phyloP scores from a whole-genome alignment of 2,113 vertebrate species.

The Alosa alosa region DNA sequence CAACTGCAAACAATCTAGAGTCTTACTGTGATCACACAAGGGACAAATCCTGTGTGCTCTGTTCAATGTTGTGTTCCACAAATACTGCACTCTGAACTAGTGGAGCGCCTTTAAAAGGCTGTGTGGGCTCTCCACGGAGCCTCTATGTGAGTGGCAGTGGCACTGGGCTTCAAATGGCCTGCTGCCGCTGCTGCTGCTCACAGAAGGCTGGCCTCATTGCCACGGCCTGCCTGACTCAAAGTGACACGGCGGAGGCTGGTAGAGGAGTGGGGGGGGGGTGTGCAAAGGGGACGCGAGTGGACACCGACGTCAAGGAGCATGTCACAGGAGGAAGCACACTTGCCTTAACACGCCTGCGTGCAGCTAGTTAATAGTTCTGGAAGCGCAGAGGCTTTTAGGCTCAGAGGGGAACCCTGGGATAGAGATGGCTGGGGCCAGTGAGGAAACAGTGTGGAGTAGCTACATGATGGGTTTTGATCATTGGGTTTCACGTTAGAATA shows the following conservation, averaged over 20 bases:
- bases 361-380: background rate
- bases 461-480: background rate
- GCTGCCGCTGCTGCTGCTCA: background rate
- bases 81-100: background rate
- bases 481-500: background rate
- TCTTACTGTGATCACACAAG: background rate
- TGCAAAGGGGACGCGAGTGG: background rate
- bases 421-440: background rate
- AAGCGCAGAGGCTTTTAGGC: background rate
- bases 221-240: background rate
- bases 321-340: background rate
- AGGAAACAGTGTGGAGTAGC: no score
- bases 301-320: background rate
- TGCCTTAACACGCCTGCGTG: background rate
- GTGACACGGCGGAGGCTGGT: background rate
- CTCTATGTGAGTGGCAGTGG: background rate
- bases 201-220: background rate
- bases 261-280: background rate
- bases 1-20: background rate
- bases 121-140: background rate
- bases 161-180: slow-evolving; percentile 1
- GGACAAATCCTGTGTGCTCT: background rate
- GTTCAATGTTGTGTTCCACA: background rate
- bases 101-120: background rate
- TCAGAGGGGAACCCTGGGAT: background rate